These are phyloP conservation scores for Drosophila cyrtoloma DNA, from an alignment of 2,888 invertebrate genomes.

Conservation along the genomic window DNA sequence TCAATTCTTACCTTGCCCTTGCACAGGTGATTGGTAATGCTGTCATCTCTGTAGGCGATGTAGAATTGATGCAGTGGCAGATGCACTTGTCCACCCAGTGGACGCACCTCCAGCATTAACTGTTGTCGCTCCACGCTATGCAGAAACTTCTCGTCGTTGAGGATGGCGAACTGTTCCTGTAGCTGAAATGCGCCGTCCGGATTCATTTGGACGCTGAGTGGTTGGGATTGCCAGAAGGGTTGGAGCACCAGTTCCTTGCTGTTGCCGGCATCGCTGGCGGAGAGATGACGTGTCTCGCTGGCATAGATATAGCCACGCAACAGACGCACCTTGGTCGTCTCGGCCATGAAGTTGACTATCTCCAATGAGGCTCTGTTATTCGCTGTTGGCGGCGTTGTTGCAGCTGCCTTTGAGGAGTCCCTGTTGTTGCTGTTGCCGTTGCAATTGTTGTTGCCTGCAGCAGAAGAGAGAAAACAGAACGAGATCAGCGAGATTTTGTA, in stretches of 20 bases:
- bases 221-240: constrained; percentile 83
- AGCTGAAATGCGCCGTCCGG: constrained; percentile 70
- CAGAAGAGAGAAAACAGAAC: constrained; percentile 7
- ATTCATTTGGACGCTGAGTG: constrained; percentile 59
- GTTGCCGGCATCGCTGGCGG: constrained; percentile 26
- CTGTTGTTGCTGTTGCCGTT: constrained; percentile 37
- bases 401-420: constrained; percentile 28
- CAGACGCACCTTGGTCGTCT: constrained; percentile 79
- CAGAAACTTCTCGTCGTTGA: constrained; percentile 87
- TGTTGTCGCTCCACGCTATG: constrained; percentile 87
- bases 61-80: constrained; percentile 88
- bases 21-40: constrained; percentile 86
- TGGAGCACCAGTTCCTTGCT: constrained; percentile 76
- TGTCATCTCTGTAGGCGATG: constrained; percentile 87
- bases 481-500: constrained; percentile 30
- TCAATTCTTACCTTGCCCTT: constrained; percentile 86
- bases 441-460: constrained; percentile 48
- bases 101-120: constrained; percentile 87
- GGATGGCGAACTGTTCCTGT: constrained; percentile 86
- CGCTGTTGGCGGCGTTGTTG: constrained; percentile 25
- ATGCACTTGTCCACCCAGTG: constrained; percentile 85
- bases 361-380: constrained; percentile 63
- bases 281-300: constrained; percentile 72
- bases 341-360: constrained; percentile 74
- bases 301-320: constrained; percentile 82